phyloP scores from a whole-genome alignment of 2,113 vertebrate species.

The Myiopsitta monachus region DNA sequence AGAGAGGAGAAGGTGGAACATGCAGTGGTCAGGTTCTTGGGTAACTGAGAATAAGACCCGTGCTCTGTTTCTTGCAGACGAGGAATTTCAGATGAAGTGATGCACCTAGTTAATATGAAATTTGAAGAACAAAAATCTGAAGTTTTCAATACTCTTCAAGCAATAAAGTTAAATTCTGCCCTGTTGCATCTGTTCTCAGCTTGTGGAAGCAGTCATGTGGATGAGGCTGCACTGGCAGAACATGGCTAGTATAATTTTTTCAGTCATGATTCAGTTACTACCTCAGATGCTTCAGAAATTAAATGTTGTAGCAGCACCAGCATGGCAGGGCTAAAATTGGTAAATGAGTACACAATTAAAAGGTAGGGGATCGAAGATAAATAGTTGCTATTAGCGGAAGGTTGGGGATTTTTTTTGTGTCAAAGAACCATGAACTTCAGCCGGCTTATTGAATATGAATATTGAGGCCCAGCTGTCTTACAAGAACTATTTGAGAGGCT shows the following conservation, averaged over 20 bases:
- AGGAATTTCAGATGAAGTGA: background rate
- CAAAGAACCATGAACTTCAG: background rate
- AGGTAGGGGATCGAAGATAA: background rate
- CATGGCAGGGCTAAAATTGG: background rate
- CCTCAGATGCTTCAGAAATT: background rate
- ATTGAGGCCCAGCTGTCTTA: background rate
- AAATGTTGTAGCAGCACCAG: background rate
- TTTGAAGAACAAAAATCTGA: background rate
- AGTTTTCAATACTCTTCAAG: background rate
- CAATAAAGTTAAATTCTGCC: background rate
- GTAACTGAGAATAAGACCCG: background rate
- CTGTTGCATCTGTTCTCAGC: background rate
- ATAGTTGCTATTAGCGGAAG: background rate
- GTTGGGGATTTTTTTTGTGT: background rate
- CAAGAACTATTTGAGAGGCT: background rate
- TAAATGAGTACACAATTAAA: background rate
- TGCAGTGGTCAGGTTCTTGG: background rate
- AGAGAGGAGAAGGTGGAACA: background rate
- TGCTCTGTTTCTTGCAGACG: background rate
- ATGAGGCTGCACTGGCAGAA: background rate
- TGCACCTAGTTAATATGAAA: background rate
- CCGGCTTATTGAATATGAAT: background rate
- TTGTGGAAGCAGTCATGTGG: background rate
- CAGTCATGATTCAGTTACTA: background rate
- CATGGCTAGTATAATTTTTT: background rate